Evolutionary conservation across 2,888 invertebrate genomes (phyloP).

Genomic region (Epirrhoe alternata): DNA sequence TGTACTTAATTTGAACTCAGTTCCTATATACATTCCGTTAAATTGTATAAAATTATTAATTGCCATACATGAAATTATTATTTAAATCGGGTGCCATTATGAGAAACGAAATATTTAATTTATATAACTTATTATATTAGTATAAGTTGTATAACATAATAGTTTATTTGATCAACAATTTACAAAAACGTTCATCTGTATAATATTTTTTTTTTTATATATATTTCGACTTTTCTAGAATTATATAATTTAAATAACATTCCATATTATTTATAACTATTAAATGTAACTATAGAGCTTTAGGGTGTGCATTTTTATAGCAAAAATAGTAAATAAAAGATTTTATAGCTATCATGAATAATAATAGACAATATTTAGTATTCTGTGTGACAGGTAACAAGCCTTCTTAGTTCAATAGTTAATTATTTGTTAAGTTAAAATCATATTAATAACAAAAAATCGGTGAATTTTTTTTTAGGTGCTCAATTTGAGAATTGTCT

Average conservation of each 20-base stretch:
- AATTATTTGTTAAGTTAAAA: neutral
- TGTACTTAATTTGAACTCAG: conserved; percentile 33
- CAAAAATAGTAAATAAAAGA: neutral
- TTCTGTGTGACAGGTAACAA: too few species aligned
- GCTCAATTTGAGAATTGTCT: too few species aligned
- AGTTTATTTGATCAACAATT: too few species aligned
- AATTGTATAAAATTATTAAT: conserved; percentile 20
- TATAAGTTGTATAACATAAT: neutral
- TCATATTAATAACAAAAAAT: too few species aligned
- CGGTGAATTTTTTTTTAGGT: too few species aligned
- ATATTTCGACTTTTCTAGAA: neutral
- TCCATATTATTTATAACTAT: neutral
- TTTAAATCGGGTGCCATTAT: conserved; percentile 44
- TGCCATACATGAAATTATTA: conserved; percentile 41
- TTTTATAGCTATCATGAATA: neutral
- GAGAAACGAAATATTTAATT: conserved; percentile 35
- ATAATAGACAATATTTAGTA: neutral
- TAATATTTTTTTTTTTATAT: neutral
- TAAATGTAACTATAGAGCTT: conserved; percentile 1
- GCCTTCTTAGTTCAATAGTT: too few species aligned
- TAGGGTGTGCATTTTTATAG: neutral
- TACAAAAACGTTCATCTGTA: neutral
- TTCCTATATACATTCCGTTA: conserved; percentile 42
- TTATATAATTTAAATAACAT: neutral
- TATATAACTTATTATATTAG: conserved; percentile 6